These are phyloP conservation scores for Brenthis daphne DNA, from an alignment of 2,888 invertebrate species.

Conservation along the genomic window DNA sequence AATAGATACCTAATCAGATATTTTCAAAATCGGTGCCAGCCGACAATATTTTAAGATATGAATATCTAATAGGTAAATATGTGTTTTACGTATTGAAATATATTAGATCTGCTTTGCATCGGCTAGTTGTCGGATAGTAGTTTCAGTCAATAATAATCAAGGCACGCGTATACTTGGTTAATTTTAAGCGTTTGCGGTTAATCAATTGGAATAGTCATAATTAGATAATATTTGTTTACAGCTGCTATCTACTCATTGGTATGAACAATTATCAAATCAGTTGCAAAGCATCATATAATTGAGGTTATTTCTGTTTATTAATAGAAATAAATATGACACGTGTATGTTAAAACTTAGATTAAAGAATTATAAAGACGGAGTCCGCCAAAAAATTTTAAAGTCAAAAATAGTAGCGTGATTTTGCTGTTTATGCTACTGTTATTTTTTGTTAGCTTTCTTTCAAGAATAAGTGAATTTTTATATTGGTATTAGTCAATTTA, in stretches of 20 bases:
- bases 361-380: background rate
- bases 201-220: conserved; percentile 16
- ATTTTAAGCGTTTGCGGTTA: conserved; percentile 20
- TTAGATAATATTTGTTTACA: conserved; percentile 17
- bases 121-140: background rate
- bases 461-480: too few species aligned
- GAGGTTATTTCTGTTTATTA: background rate
- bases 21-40: too few species aligned
- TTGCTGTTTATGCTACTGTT: background rate
- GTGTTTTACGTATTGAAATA: too few species aligned
- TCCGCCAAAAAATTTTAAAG: too few species aligned
- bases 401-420: background rate
- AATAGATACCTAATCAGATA: too few species aligned
- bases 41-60: too few species aligned
- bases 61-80: too few species aligned
- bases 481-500: too few species aligned
- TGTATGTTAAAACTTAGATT: background rate
- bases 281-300: conserved; percentile 1
- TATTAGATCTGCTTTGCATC: too few species aligned
- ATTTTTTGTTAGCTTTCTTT: too few species aligned
- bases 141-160: background rate
- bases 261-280: conserved; percentile 16
- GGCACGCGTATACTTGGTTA: conserved; percentile 6
- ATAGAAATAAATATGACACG: background rate
- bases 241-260: conserved; percentile 11